A percentile compares a stretch with the other conserved stretches of the same genome.
These are phyloP conservation scores for Oopsacas minuta DNA, from an alignment of 37 sponge, comb jelly and placozoan species.

Conservation along the genomic window DNA sequence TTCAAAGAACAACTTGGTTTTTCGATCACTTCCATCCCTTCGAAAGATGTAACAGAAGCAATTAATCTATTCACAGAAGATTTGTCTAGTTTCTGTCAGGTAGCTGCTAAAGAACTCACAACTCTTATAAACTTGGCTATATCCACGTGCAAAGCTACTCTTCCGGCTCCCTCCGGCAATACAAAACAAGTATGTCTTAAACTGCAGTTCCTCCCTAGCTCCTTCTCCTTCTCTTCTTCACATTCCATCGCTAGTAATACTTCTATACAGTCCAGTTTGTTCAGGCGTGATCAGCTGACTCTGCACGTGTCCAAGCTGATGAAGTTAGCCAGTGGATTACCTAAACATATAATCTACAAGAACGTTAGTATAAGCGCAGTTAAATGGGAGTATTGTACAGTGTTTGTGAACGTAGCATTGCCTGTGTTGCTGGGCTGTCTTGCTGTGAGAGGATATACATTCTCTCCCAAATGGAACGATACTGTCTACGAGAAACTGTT, in stretches of 20 bases:
- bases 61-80: slow-evolving; percentile 11
- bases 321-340: neutral
- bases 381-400: neutral
- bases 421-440: neutral
- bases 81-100: neutral
- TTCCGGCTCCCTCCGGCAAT: neutral
- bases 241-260: neutral
- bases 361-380: neutral
- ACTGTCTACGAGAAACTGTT: neutral
- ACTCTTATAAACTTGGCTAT: neutral
- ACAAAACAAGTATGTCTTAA: neutral
- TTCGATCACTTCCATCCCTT: slow-evolving; percentile 1
- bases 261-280: neutral
- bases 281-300: neutral
- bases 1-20: slow-evolving; percentile 15
- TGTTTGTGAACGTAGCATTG: neutral
- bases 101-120: neutral
- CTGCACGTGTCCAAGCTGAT: neutral
- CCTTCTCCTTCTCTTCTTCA: neutral
- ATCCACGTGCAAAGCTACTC: neutral
- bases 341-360: neutral
- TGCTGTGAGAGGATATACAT: neutral
- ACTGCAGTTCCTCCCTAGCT: neutral
- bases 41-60: neutral
- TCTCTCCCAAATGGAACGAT: neutral